Evolutionary conservation across 2,113 vertebrate genomes (phyloP).

Genomic region (Macquaria australasica): DNA sequence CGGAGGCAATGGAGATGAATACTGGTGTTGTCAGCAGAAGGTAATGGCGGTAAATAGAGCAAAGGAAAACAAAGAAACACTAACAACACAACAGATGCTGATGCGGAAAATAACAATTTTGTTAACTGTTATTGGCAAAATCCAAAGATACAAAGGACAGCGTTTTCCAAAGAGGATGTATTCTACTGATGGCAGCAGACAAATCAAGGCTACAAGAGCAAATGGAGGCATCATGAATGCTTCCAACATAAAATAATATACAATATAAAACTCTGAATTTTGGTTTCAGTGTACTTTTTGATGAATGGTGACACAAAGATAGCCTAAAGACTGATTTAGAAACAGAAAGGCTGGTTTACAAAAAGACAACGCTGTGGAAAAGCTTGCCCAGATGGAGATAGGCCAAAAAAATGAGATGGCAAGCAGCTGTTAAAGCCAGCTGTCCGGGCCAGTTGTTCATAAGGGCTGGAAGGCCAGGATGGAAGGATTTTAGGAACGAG

Average conservation of each 20-base stretch:
- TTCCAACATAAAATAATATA: background rate
- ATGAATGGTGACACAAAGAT: conserved; percentile 21
- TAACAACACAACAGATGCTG: conserved; percentile 5
- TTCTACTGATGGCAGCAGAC: background rate
- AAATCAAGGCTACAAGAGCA: background rate
- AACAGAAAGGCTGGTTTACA: conserved; percentile 22
- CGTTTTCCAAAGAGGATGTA: background rate
- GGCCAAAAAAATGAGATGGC: conserved; percentile 55
- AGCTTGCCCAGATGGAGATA: conserved; percentile 47
- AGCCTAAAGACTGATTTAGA: conserved; percentile 47
- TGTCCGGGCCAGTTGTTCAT: conserved; percentile 67
- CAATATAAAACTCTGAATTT: background rate
- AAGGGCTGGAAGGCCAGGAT: conserved; percentile 49
- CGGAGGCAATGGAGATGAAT: conserved; percentile 15
- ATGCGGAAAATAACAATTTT: background rate
- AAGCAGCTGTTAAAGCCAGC: conserved; percentile 72
- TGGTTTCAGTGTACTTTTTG: background rate
- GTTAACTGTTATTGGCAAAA: background rate
- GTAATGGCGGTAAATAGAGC: conserved; percentile 7
- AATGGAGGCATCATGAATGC: background rate
- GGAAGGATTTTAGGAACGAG: conserved; percentile 35
- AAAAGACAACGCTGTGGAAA: conserved; percentile 17
- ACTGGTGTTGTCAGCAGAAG: background rate
- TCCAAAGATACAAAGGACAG: background rate
- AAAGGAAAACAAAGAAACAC: conserved; percentile 19